These are phyloP conservation scores for Henricia sp. DNA, from an alignment of 53 echinoderm and acorn worm species.

Conservation along the genomic window DNA sequence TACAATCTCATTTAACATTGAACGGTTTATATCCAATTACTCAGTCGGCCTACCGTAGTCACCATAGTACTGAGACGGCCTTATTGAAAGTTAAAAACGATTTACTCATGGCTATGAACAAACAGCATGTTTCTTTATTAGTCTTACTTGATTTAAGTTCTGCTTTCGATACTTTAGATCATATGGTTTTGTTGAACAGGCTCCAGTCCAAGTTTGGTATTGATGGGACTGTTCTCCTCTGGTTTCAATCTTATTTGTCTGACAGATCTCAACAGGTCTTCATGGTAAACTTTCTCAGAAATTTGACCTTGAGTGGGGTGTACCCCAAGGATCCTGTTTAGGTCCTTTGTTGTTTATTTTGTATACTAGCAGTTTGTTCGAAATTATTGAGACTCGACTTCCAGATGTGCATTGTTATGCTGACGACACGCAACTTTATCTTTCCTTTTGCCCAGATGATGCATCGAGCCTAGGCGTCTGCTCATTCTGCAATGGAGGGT, in stretches of 20 bases:
- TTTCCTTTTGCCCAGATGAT: background rate
- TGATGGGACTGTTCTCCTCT: constrained; percentile 23
- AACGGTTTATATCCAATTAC: constrained; percentile 3
- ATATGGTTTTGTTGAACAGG: constrained; percentile 5
- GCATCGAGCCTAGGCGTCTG: too few relatives aligned
- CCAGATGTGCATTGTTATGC: too few relatives aligned
- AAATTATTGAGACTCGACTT: too few relatives aligned
- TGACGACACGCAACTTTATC: too few relatives aligned
- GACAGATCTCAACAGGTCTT: constrained; percentile 7
- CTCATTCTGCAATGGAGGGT: too few relatives aligned
- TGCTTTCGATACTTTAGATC: constrained; percentile 43
- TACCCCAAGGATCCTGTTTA: background rate
- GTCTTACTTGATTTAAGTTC: constrained; percentile 40
- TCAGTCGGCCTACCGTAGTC: constrained; percentile 50
- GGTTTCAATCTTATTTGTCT: constrained; percentile 37
- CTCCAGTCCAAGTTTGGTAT: constrained; percentile 13
- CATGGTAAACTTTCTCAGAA: background rate
- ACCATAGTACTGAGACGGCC: constrained; percentile 47
- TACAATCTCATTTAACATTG: constrained; percentile 7
- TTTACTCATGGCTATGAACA: constrained; percentile 31
- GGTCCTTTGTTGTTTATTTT: background rate
- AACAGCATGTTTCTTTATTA: constrained; percentile 5
- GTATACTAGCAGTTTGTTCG: too few relatives aligned
- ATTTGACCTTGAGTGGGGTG: constrained; percentile 8
- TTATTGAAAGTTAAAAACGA: constrained; percentile 25